phyloP scores from a whole-genome alignment of 2,888 invertebrate genomes.

The Drosophila kambysellisi region DNA sequence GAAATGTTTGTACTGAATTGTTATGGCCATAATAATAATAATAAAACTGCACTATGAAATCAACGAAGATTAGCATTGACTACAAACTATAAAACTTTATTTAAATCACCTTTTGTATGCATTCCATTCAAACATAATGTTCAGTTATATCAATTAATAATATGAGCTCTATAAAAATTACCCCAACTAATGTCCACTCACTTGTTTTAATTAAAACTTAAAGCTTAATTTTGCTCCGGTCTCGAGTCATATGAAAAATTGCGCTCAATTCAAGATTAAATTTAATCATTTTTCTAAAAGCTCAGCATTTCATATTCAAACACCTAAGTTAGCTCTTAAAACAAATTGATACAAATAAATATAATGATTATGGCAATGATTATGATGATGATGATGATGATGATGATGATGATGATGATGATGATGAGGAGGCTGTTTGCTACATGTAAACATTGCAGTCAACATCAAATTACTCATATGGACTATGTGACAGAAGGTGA shows the following conservation, averaged over 20 bases:
- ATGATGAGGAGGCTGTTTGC: slow-evolving; percentile 12
- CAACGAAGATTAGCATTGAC: neutral
- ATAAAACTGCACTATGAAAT: neutral
- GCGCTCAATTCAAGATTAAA: slow-evolving; percentile 52
- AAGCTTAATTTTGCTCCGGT: neutral
- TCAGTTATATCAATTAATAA: no score
- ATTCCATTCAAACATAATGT: no score
- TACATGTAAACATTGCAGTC: slow-evolving; percentile 33
- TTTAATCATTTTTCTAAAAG: slow-evolving; percentile 49
- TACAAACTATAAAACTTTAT: no score
- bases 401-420: neutral
- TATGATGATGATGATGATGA: slow-evolving; percentile 48
- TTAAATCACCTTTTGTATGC: neutral
- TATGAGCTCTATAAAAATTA: neutral
- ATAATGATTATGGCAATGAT: slow-evolving; percentile 4
- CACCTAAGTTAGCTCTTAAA: slow-evolving; percentile 18
- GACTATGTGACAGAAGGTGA: slow-evolving; percentile 28
- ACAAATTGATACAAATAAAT: slow-evolving; percentile 27
- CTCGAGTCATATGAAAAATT: slow-evolving; percentile 16
- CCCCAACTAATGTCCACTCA: neutral
- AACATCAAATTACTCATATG: slow-evolving; percentile 66
- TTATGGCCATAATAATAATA: neutral
- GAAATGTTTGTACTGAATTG: neutral
- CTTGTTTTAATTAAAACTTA: neutral
- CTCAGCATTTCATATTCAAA: slow-evolving; percentile 14